Conservation (phyloP, 2,888 invertebrate species). For the Microctonus hyperodae region DNA sequence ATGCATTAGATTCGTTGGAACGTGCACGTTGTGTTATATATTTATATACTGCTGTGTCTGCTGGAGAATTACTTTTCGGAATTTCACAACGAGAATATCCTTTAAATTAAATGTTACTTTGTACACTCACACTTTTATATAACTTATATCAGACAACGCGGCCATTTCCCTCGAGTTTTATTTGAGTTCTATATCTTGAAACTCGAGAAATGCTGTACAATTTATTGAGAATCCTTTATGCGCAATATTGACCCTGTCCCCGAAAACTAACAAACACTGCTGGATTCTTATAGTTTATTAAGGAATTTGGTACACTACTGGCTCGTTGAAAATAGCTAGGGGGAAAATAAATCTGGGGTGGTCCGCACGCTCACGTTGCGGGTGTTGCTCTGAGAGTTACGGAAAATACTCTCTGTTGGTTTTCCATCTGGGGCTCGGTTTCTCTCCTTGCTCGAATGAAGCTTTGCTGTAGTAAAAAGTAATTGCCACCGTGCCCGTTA, state of each 20-base stretch:
- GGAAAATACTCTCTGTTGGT: conserved; percentile 33
- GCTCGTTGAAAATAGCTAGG: conserved; percentile 13
- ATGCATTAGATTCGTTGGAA: background rate
- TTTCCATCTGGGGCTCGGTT: conserved; percentile 15
- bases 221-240: conserved; percentile 21
- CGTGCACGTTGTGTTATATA: background rate
- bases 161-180: background rate
- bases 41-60: background rate
- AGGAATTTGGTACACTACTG: conserved; percentile 42
- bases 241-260: conserved; percentile 34
- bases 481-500: conserved; percentile 19
- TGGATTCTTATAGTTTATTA: conserved; percentile 43
- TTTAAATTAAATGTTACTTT: background rate
- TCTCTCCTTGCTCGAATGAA: background rate
- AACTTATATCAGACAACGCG: background rate
- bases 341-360: conserved; percentile 43
- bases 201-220: conserved; percentile 5
- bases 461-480: conserved; percentile 18
- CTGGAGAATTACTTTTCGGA: background rate
- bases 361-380: conserved; percentile 22
- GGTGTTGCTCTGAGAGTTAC: conserved; percentile 18
- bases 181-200: conserved; percentile 4
- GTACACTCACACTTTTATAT: background rate
- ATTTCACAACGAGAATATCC: background rate
- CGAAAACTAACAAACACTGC: conserved; percentile 42